Percentiles rank a stretch among this genome's conserved stretches.
These are phyloP conservation scores for Diogma glabrata DNA, from an alignment of 2,888 invertebrate genomes.

Conservation along the genomic window DNA sequence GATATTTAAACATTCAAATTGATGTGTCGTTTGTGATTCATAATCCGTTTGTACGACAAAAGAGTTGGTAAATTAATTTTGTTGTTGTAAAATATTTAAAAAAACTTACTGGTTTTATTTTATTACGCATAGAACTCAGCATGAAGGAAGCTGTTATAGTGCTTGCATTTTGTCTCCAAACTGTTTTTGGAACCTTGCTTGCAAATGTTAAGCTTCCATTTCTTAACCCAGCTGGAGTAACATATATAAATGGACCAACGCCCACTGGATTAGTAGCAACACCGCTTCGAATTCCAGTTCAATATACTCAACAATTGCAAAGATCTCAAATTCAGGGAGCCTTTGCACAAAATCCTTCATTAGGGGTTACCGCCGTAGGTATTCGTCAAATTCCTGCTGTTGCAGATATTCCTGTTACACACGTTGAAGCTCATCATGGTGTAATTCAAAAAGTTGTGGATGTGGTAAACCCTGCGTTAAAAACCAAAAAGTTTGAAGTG, in stretches of 20 bases:
- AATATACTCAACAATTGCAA: background rate
- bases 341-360: constrained; percentile 18
- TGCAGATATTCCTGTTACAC: constrained; percentile 37
- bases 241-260: constrained; percentile 35
- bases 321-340: constrained; percentile 17
- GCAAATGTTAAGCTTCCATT: constrained; percentile 35
- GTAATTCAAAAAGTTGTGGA: constrained; percentile 44
- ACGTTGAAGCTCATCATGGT: constrained; percentile 38
- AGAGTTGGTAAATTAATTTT: too few relatives aligned
- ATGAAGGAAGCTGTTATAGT: too few relatives aligned
- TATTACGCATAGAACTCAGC: too few relatives aligned
- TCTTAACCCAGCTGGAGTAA: constrained; percentile 42
- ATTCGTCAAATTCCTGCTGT: constrained; percentile 37
- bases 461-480: constrained; percentile 44
- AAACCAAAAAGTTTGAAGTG: constrained; percentile 45
- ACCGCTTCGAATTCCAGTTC: constrained; percentile 14
- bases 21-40: too few relatives aligned
- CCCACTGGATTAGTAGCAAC: constrained; percentile 29
- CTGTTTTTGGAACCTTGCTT: constrained; percentile 6
- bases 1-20: too few relatives aligned
- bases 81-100: too few relatives aligned
- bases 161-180: constrained; percentile 12
- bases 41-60: too few relatives aligned
- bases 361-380: background rate
- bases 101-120: too few relatives aligned